Base-by-base conservation (phyloP, 2,797 vertebrate species). In the Aulostomus chinensis region DNA sequence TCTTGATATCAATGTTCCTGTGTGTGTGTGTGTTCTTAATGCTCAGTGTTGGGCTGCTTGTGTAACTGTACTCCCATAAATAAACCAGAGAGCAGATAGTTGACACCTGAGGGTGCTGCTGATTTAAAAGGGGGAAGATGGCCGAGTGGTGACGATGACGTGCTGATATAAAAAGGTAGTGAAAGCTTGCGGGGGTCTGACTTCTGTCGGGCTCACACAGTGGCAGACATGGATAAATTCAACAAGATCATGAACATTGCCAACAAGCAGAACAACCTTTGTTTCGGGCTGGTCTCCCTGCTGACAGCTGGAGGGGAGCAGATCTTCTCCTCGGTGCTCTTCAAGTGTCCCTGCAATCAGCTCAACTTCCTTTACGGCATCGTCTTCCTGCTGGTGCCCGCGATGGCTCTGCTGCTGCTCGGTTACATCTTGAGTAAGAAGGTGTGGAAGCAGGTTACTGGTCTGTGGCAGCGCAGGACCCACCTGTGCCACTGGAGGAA, bases 341-440 rank as follows among this genome's bases (percentile, higher is more conserved):
- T 94, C 77, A 65, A 24, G 11, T 94, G 93, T 42, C 94, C 94
- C 6, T 94, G 94, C 84, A 91, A 62, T 4, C 59, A 78, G 1
- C 64, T 55, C 43, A 96, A 91, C 60, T 55, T 80, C 9, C 0
- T 57, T 0, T 94, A 94, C 0, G 91, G 93, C 4, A 40, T 76
- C 2, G 73, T 87, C 20, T 95, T 93, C 52, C 67, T 96, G 32
- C 5, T 91, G 11, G 90, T 84, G 2, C 94, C 94, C 0, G 93
- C 92, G 2, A 39, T 93, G 0, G 48, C 73, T 1, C 83, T 96
- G 18, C 79, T 92, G 26, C 56, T 93, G 9, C 39, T 95, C 0
- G 80, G 94, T 12, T 88, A 52, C 42, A 32, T 83, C 55, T 5
- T 90, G 14, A 92, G 37, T 0, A 1, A 59, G 14, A 86, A 57